These are phyloP conservation scores for Melanaphis sacchari DNA, from an alignment of 1,140 invertebrate genomes.

Conservation along the genomic window DNA sequence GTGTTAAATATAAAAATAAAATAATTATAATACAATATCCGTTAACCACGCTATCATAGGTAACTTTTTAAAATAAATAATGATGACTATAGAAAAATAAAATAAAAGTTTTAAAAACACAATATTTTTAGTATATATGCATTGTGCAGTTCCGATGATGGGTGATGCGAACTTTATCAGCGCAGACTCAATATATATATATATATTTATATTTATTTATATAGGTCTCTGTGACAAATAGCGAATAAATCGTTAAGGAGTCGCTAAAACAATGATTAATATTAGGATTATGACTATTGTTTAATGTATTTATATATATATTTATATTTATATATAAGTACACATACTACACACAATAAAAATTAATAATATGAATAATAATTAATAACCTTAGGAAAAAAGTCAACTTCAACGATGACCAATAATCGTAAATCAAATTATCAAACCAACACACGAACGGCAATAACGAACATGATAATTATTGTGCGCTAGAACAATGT, in stretches of 20 bases:
- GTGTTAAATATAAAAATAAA: neutral
- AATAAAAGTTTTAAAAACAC: neutral
- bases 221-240: neutral
- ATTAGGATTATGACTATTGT: neutral
- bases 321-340: too few relatives aligned
- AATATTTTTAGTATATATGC: neutral
- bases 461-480: constrained; percentile 31
- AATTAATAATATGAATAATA: constrained; percentile 9
- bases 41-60: too few relatives aligned
- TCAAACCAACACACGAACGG: constrained; percentile 33
- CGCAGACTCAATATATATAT: too few relatives aligned
- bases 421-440: constrained; percentile 46
- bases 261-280: constrained; percentile 5
- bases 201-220: too few relatives aligned
- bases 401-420: constrained; percentile 4
- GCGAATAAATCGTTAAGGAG: neutral
- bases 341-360: neutral
- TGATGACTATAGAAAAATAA: neutral
- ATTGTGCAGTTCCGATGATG: neutral
- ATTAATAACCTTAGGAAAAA: constrained; percentile 14
- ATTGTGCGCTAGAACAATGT: constrained; percentile 7
- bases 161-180: neutral
- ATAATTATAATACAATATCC: neutral
- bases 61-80: neutral
- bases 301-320: neutral